Conservation (phyloP, 2,888 invertebrate genomes). For the Homarus gammarus region DNA sequence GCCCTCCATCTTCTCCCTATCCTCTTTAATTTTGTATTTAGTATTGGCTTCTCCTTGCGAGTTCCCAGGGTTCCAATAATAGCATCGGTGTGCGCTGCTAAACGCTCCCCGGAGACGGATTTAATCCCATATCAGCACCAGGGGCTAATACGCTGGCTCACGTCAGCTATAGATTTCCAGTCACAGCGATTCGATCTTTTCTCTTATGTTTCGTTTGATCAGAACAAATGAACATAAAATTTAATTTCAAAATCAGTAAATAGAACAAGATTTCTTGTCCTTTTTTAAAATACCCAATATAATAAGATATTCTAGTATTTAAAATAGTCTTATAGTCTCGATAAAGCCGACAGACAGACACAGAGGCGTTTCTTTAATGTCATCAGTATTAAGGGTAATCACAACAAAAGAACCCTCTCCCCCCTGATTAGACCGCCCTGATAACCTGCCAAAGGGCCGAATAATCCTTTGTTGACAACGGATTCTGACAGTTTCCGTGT, state of each 20-base stretch:
- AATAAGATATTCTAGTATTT: too few species aligned
- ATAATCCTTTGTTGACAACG: slow-evolving; percentile 52
- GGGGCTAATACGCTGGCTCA: slow-evolving; percentile 25
- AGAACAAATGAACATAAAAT: too few species aligned
- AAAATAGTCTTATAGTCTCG: too few species aligned
- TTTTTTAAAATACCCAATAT: too few species aligned
- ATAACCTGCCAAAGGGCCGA: slow-evolving; percentile 49
- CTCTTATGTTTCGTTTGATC: slow-evolving; percentile 25
- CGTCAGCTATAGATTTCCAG: slow-evolving; percentile 32
- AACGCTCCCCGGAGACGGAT: slow-evolving; percentile 61
- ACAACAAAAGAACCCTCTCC: not conserved
- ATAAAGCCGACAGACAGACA: too few species aligned
- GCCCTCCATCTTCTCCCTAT: not conserved
- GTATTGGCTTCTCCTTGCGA: slow-evolving; percentile 18
- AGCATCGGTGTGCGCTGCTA: slow-evolving; percentile 60
- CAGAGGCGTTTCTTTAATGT: too few species aligned
- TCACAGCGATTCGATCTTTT: slow-evolving; percentile 37
- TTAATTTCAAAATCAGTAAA: too few species aligned
- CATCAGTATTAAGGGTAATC: too few species aligned
- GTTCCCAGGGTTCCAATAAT: slow-evolving; percentile 59
- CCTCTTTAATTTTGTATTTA: slow-evolving; percentile 28
- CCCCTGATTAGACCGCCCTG: slow-evolving; percentile 47
- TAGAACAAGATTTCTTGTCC: too few species aligned
- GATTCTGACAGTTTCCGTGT: slow-evolving; percentile 58
- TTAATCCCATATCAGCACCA: slow-evolving; percentile 55